These are phyloP conservation scores for Dicyrtomina minuta DNA, from an alignment of 2,888 invertebrate genomes.

Conservation along the genomic window DNA sequence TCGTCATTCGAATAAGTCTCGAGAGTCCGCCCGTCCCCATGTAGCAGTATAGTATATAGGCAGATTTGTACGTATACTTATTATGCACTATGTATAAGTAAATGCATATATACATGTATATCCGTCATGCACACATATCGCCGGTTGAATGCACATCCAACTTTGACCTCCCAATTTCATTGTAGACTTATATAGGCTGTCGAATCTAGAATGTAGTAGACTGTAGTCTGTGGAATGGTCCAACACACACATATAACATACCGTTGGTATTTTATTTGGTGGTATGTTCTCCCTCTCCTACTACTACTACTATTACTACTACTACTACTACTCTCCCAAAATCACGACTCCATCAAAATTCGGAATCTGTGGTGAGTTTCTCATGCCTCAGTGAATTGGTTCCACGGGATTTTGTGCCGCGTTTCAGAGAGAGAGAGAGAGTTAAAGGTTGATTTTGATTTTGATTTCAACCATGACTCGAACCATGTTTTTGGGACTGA, in stretches of 20 bases:
- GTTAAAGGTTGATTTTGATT: slow-evolving; percentile 23
- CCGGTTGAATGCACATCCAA: slow-evolving; percentile 20
- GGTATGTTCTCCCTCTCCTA: background rate
- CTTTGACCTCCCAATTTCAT: slow-evolving; percentile 25
- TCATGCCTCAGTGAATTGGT: slow-evolving; percentile 19
- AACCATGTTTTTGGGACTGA: slow-evolving; percentile 11
- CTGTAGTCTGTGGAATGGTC: background rate
- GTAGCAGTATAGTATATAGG: background rate
- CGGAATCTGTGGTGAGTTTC: slow-evolving; percentile 10
- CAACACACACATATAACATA: background rate
- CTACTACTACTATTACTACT: background rate
- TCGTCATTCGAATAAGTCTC: too few relatives aligned
- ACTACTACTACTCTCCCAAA: background rate
- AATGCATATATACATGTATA: slow-evolving; percentile 21
- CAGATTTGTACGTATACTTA: too few relatives aligned
- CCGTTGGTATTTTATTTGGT: background rate
- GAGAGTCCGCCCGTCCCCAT: slow-evolving; percentile 2
- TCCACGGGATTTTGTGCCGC: background rate
- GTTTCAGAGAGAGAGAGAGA: too few relatives aligned
- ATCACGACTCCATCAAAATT: slow-evolving; percentile 9
- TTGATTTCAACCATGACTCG: slow-evolving; percentile 23
- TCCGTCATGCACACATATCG: too few relatives aligned
- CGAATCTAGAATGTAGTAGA: background rate
- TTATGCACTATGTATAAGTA: too few relatives aligned
- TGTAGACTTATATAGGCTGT: background rate